phyloP scores from a whole-genome alignment of 2,888 invertebrate genomes.

The Pyrrhosoma nymphula region DNA sequence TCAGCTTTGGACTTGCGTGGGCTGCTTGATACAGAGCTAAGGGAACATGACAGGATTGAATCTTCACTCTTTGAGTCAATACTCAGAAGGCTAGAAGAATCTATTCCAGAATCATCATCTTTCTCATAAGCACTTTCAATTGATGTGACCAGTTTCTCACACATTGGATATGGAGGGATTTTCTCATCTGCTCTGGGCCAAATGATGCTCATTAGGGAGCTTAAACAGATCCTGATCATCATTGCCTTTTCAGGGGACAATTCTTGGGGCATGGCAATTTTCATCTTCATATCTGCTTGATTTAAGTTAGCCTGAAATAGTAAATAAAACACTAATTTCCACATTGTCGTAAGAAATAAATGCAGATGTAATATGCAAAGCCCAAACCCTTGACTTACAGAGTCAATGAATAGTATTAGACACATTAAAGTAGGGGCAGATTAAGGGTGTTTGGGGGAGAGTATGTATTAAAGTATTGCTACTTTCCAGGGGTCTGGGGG shows the following conservation, averaged over 20 bases:
- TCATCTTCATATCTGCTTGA: background rate
- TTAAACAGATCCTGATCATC: background rate
- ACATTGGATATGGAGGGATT: background rate
- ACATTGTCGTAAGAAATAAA: too few species aligned
- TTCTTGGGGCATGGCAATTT: background rate
- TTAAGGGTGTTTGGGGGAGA: too few species aligned
- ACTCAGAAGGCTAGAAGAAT: background rate
- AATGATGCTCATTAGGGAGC: background rate
- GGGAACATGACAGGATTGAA: background rate
- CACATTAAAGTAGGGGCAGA: too few species aligned
- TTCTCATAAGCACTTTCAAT: background rate
- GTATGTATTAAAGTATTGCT: too few species aligned
- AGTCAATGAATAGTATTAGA: too few species aligned
- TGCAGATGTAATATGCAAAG: too few species aligned
- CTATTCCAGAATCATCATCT: background rate
- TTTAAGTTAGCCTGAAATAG: background rate
- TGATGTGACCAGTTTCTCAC: background rate
- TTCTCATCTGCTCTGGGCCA: background rate
- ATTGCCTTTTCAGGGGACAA: background rate
- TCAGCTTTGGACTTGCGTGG: background rate
- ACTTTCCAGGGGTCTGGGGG: too few species aligned
- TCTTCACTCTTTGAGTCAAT: background rate
- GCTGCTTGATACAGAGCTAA: background rate
- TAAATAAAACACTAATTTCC: too few species aligned
- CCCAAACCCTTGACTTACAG: too few species aligned